Evolutionary conservation across 2,113 vertebrate species (phyloP).

Genomic region (Lipotes vexillifer): DNA sequence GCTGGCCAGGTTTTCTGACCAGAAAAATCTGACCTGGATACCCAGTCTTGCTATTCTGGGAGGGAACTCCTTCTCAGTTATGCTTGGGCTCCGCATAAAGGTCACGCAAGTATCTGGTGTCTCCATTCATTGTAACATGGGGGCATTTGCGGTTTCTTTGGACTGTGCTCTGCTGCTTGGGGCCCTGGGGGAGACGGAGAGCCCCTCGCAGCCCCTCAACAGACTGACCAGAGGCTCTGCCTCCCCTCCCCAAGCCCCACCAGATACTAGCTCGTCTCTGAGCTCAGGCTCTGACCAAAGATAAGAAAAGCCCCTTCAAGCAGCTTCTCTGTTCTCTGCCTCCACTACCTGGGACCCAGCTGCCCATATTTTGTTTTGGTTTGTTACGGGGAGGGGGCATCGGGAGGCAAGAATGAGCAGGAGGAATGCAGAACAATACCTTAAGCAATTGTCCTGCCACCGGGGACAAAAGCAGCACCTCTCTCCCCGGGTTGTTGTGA

Average conservation of each 20-base stretch:
- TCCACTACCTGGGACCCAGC: neutral
- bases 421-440: neutral
- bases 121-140: neutral
- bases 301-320: neutral
- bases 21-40: neutral
- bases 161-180: neutral
- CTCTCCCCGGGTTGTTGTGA: neutral
- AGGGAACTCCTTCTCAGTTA: neutral
- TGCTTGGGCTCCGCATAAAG: neutral
- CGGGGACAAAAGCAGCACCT: neutral
- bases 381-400: neutral
- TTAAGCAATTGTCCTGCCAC: neutral
- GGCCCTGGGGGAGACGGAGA: neutral
- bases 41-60: neutral
- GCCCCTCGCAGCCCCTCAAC: neutral
- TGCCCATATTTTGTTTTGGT: too few relatives aligned
- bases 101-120: neutral
- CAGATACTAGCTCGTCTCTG: neutral
- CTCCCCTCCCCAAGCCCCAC: neutral
- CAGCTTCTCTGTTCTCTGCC: neutral
- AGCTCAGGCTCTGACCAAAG: neutral
- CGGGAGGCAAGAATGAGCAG: neutral
- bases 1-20: neutral
- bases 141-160: neutral
- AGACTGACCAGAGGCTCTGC: neutral